Evolutionary conservation across 2,888 invertebrate genomes (phyloP).

Genomic region (Athrips mouffetella): DNA sequence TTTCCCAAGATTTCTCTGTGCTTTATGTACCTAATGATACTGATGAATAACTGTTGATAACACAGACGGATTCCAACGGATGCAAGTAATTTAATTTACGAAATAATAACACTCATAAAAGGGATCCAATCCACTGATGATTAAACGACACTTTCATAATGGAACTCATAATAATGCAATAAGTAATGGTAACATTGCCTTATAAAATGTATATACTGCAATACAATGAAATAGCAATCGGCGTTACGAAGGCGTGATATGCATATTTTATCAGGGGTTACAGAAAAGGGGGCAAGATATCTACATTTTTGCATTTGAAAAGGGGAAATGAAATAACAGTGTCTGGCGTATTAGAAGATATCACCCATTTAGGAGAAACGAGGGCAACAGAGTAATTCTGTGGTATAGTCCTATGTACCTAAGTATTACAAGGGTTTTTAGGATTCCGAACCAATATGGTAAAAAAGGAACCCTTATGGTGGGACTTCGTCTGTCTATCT

Average conservation of each 20-base stretch:
- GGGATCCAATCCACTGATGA: constrained; percentile 1
- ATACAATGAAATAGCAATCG: constrained; percentile 9
- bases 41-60: not conserved
- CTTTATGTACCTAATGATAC: too few relatives aligned
- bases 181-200: constrained; percentile 5
- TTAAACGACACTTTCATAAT: constrained; percentile 4
- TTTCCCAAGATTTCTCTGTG: too few relatives aligned
- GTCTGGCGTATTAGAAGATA: constrained; percentile 1
- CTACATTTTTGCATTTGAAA: constrained; percentile 1
- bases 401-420: too few relatives aligned
- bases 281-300: constrained; percentile 6
- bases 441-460: too few relatives aligned
- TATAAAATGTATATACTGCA: not conserved
- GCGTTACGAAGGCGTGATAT: constrained; percentile 9
- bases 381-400: not conserved
- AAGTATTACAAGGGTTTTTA: too few relatives aligned
- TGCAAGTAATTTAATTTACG: not conserved
- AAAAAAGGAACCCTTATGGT: too few relatives aligned
- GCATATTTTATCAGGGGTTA: constrained; percentile 14
- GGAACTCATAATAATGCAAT: not conserved
- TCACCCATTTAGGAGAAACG: constrained; percentile 4
- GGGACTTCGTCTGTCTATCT: too few relatives aligned
- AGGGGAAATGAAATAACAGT: constrained; percentile 8
- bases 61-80: not conserved
- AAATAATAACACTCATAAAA: not conserved